Percentiles rank a stretch among this genome's conserved stretches.
phyloP scores from a whole-genome alignment of 1,140 invertebrate genomes.

The Euwallacea fornicatus region DNA sequence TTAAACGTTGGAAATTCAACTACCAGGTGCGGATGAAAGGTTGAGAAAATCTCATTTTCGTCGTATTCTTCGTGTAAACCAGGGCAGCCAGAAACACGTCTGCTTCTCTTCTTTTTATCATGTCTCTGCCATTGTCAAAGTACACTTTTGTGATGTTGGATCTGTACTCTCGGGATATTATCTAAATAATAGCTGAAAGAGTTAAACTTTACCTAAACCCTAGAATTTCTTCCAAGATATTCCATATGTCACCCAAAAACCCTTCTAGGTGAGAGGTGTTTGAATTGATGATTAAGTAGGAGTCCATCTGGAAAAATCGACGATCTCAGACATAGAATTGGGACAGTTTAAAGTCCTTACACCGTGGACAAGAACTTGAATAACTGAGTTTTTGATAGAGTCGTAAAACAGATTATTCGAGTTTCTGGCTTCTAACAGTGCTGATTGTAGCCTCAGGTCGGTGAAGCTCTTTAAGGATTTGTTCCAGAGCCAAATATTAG shows the following conservation, averaged over 20 bases:
- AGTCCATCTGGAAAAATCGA: not conserved
- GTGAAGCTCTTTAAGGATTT: no score
- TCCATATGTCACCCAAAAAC: constrained; percentile 46
- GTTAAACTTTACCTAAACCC: constrained; percentile 40
- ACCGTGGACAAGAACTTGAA: no score
- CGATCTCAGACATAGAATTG: no score
- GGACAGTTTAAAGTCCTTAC: no score
- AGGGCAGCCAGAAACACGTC: constrained; percentile 46
- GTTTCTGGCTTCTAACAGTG: no score
- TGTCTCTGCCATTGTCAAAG: constrained; percentile 38
- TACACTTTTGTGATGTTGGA: constrained; percentile 37
- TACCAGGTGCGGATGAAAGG: constrained; percentile 49
- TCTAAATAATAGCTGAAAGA: not conserved
- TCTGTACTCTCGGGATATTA: constrained; percentile 17
- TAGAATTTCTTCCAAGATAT: constrained; percentile 40
- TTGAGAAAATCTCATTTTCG: constrained; percentile 44
- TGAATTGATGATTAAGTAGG: not conserved
- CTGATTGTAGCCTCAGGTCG: no score
- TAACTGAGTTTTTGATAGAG: no score
- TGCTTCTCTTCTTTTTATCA: constrained; percentile 38
- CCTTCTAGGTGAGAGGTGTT: constrained; percentile 33
- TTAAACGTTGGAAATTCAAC: constrained; percentile 16
- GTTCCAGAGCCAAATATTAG: no score
- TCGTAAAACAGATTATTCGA: no score
- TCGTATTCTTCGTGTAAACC: constrained; percentile 37